Conservation (phyloP, 2,888 invertebrate species). For the Agrochola lychnidis region DNA sequence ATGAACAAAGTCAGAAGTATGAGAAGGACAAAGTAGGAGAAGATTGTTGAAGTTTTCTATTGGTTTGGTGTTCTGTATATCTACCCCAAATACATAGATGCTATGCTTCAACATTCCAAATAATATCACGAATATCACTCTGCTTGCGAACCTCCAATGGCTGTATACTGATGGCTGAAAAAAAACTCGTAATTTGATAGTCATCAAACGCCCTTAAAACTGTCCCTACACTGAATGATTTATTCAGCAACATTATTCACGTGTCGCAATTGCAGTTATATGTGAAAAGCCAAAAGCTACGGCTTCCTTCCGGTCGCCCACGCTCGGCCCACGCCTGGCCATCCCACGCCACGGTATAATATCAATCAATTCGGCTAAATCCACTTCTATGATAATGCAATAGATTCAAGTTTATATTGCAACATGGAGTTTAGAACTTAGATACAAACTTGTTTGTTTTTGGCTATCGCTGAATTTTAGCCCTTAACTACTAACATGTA, state of each 20-base stretch:
- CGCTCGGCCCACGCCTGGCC: slow-evolving; percentile 75
- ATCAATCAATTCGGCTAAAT: slow-evolving; percentile 83
- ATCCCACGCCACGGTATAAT: slow-evolving; percentile 77
- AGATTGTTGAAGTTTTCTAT: no score
- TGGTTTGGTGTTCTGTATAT: neutral
- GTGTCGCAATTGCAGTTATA: slow-evolving; percentile 67
- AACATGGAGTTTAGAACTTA: slow-evolving; percentile 42
- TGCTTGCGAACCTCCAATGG: neutral
- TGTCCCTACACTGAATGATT: slow-evolving; percentile 37
- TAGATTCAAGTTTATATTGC: slow-evolving; percentile 66
- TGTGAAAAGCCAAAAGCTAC: slow-evolving; percentile 79
- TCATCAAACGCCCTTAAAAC: slow-evolving; percentile 8
- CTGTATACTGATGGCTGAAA: neutral
- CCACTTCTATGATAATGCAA: slow-evolving; percentile 79
- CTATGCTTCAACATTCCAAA: neutral
- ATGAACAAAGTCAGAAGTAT: no score
- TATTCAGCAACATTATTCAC: slow-evolving; percentile 52
- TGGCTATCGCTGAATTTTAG: neutral
- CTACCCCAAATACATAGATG: neutral
- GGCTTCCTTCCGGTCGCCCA: slow-evolving; percentile 89
- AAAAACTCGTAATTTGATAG: neutral
- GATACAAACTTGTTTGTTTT: slow-evolving; percentile 24
- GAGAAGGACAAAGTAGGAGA: no score
- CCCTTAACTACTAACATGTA: no score
- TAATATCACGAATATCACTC: neutral